Percentiles rank a stretch among this genome's conserved stretches.
Evolutionary conservation across 2,797 vertebrate species (phyloP).

Genomic region (Eidolon dupreanum): DNA sequence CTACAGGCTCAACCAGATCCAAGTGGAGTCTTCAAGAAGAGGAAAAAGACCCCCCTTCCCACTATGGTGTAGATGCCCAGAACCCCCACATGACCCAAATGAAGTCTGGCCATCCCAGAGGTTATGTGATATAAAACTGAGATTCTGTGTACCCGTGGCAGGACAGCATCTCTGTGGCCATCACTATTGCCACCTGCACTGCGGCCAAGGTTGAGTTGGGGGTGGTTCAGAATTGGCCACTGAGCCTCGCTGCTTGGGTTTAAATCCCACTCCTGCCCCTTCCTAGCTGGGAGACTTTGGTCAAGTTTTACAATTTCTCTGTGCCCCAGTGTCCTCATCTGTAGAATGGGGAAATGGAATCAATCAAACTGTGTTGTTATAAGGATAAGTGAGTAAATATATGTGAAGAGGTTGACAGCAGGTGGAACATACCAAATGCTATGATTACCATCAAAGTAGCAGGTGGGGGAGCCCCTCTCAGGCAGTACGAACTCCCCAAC

Average conservation of each 20-base stretch:
- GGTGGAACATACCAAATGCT: neutral
- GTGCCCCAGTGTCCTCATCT: neutral
- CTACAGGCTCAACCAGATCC: neutral
- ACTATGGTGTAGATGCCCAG: neutral
- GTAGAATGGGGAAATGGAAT: neutral
- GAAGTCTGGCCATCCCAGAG: neutral
- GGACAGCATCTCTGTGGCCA: neutral
- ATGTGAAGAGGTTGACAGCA: too few species aligned
- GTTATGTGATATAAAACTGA: neutral
- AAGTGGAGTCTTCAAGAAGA: neutral
- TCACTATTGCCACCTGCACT: neutral
- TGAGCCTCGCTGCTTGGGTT: neutral
- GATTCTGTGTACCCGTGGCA: neutral
- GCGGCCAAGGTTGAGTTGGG: neutral
- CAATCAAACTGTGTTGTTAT: neutral
- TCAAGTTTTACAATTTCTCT: neutral
- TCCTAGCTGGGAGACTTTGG: neutral
- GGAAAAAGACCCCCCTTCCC: too few species aligned
- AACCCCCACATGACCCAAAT: rapidly evolving
- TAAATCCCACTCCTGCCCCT: too few species aligned
- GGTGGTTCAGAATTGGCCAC: neutral
- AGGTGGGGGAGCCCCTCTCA: rapidly evolving
- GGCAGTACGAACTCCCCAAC: rapidly evolving
- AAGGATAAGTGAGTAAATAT: neutral
- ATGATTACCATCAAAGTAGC: neutral